Conservation (phyloP, 1,140 invertebrate species). For the Coptotermes formosanus region DNA sequence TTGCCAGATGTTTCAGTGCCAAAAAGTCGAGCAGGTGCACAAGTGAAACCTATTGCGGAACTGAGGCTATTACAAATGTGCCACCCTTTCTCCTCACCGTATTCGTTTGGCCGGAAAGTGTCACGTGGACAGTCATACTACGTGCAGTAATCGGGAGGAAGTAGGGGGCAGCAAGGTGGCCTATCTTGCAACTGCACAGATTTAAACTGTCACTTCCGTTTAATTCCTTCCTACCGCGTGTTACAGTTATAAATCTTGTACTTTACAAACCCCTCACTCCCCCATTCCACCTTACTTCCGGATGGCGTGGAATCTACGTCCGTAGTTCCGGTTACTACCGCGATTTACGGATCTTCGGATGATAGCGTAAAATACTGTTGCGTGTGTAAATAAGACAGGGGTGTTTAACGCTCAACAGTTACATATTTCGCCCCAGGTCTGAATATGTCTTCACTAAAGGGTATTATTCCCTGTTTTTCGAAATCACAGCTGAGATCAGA, state of each 20-base stretch:
- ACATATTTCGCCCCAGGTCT: too few relatives aligned
- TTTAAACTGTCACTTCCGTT: slow-evolving; percentile 8
- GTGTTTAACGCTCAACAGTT: neutral
- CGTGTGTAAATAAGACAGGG: neutral
- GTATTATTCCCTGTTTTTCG: too few relatives aligned
- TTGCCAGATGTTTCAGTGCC: too few relatives aligned
- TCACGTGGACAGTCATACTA: neutral
- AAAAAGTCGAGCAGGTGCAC: neutral
- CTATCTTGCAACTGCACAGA: neutral
- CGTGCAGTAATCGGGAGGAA: too few relatives aligned
- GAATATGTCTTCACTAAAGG: too few relatives aligned
- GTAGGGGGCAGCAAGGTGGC: neutral
- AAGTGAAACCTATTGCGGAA: too few relatives aligned
- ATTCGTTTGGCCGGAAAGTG: neutral
- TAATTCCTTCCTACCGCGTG: neutral
- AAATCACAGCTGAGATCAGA: too few relatives aligned
- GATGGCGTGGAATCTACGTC: neutral
- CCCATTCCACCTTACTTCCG: neutral
- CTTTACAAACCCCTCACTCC: too few relatives aligned
- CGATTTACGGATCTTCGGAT: slow-evolving; percentile 9
- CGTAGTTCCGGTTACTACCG: neutral
- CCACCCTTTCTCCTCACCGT: too few relatives aligned
- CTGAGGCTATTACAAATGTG: too few relatives aligned
- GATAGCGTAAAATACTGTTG: neutral
- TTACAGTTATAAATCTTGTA: neutral